Conservation (phyloP, 2,797 vertebrate species). For the Melanotaenia pygmaea region DNA sequence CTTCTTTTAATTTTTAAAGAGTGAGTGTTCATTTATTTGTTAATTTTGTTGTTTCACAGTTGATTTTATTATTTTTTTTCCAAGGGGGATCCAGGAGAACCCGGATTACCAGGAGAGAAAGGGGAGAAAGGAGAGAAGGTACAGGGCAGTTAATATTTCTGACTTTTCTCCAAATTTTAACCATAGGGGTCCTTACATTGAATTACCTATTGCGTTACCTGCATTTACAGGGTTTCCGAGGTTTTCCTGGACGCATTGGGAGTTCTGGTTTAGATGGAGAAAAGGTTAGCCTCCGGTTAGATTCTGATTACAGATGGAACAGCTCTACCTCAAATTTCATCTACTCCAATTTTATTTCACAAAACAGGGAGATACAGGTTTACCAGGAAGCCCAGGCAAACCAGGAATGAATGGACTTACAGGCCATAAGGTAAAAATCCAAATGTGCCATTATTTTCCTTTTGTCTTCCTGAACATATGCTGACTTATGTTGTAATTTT, state of each 20-base stretch:
- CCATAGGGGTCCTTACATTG: background rate
- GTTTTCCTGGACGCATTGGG: slow-evolving; percentile 84
- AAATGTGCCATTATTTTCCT: background rate
- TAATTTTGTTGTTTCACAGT: background rate
- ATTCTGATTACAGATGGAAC: background rate
- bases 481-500: background rate
- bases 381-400: slow-evolving; percentile 81
- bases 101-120: slow-evolving; percentile 80
- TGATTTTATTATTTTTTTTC: background rate
- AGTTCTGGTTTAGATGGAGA: slow-evolving; percentile 79
- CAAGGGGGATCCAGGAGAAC: slow-evolving; percentile 86
- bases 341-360: background rate
- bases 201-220: background rate
- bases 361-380: slow-evolving; percentile 83
- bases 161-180: background rate
- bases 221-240: slow-evolving; percentile 84
- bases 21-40: background rate
- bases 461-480: background rate
- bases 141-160: slow-evolving; percentile 7
- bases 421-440: slow-evolving; percentile 83
- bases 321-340: background rate
- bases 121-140: slow-evolving; percentile 89
- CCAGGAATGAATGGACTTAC: slow-evolving; percentile 81
- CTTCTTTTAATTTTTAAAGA: background rate
- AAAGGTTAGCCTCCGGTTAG: slow-evolving; percentile 73